Percentiles rank a stretch among this genome's conserved stretches.
These are phyloP conservation scores for Callimorpha dominula DNA, from an alignment of 2,888 invertebrate genomes.

Conservation along the genomic window DNA sequence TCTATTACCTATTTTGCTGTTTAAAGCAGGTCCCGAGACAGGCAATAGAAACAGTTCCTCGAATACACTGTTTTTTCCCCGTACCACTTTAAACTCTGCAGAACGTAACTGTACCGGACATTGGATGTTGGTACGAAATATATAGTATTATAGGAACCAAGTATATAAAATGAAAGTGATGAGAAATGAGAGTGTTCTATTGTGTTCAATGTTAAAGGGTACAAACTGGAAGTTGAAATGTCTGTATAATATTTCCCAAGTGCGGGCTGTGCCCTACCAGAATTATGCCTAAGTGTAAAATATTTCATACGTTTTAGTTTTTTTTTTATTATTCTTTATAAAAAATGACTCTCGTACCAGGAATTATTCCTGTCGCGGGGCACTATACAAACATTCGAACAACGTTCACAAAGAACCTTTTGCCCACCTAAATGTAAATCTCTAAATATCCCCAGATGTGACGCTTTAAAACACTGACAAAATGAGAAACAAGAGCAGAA, in stretches of 20 bases:
- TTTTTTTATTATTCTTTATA: neutral
- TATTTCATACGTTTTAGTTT: neutral
- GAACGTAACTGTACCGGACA: slow-evolving; percentile 32
- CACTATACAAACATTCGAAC: neutral
- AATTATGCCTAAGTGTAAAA: neutral
- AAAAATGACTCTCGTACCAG: neutral
- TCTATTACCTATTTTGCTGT: neutral
- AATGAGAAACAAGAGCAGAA: too few species aligned
- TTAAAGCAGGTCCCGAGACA: slow-evolving; percentile 24
- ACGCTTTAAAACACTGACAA: too few species aligned
- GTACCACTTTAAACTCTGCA: slow-evolving; percentile 27
- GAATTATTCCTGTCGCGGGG: neutral
- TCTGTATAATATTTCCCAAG: neutral
- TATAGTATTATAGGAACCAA: slow-evolving; percentile 47
- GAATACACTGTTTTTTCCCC: slow-evolving; percentile 11
- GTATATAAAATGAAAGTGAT: slow-evolving; percentile 31
- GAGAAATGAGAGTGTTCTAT: slow-evolving; percentile 23
- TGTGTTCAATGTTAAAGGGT: slow-evolving; percentile 17
- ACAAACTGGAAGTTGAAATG: neutral
- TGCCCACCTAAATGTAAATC: too few species aligned
- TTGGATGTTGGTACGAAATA: slow-evolving; percentile 35
- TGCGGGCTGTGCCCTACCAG: neutral
- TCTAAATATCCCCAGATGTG: too few species aligned
- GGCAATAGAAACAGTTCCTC: slow-evolving; percentile 14
- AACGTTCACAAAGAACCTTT: too few species aligned